Conservation (phyloP, 2,888 invertebrate genomes). For the Ichneumoninae sp. region DNA sequence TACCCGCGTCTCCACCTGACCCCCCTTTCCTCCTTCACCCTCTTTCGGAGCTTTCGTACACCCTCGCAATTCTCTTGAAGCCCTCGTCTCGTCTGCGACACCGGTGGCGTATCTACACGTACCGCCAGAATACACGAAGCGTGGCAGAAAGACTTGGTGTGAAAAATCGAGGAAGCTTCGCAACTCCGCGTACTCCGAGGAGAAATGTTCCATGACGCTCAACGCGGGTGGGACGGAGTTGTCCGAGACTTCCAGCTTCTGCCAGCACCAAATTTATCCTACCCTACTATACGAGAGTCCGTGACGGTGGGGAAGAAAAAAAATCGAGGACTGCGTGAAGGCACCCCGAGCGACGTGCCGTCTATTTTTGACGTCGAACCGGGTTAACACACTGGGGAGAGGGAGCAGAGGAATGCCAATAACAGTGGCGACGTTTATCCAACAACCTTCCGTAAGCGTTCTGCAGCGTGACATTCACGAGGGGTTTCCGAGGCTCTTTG, state of each 20-base stretch:
- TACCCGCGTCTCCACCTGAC: neutral
- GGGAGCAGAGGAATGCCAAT: conserved; percentile 6
- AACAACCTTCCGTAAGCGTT: neutral
- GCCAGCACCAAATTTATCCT: conserved; percentile 41
- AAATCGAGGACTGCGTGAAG: conserved; percentile 37
- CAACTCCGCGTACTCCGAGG: conserved; percentile 7
- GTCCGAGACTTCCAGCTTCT: conserved; percentile 25
- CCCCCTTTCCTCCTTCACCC: neutral
- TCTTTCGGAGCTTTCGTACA: conserved; percentile 25
- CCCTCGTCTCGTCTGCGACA: conserved; percentile 26
- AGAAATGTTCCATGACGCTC: conserved; percentile 28
- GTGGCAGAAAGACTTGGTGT: conserved; percentile 15
- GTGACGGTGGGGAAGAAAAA: neutral
- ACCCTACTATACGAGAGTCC: neutral
- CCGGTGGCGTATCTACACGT: conserved; percentile 27
- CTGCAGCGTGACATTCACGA: neutral
- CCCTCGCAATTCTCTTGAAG: conserved; percentile 33
- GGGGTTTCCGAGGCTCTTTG: neutral
- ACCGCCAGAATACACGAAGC: conserved; percentile 22
- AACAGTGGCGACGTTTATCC: conserved; percentile 1
- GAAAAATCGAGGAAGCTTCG: conserved; percentile 44
- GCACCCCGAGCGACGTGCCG: conserved; percentile 17
- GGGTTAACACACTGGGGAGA: conserved; percentile 2
- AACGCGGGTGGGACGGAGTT: conserved; percentile 25
- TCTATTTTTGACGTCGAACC: conserved; percentile 16